Evolutionary conservation across 64 coral and sea anemone genomes (phyloP), one percentile per base, ranked within the genome.

Genomic region (Actinia equina): DNA sequence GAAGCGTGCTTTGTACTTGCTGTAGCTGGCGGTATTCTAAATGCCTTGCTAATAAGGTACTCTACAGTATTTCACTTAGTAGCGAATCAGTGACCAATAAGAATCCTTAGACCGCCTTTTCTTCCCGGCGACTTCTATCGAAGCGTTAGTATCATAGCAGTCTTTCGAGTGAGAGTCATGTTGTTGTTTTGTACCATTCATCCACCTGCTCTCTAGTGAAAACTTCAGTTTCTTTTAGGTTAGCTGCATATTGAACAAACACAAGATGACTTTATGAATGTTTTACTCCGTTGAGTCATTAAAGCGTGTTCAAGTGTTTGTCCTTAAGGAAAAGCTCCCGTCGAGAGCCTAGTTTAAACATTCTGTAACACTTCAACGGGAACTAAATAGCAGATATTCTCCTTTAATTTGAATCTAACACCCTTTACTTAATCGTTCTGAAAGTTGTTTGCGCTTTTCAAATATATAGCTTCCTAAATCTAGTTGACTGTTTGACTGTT

Each of bases 271-370:
- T 74, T 3, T 41, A 74, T 74, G 69, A 74, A 74, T 74, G 69
- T 26, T 74, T 74, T 11, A 74, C 12, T 41, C 22, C 7, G 26
- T 74, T 74, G 22, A 15, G 69, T 74, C 69, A 74, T 74, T 30
- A 74, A 74, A 12, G 25, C 30, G 41, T 14, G 69, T 74, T 74
- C 26, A 74, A 74, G 69, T 74, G 26, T 20, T 74, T 74, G 26
- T 74, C 25, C 69, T 74, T 74, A 12, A 74, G 69, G 69, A 37
- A n/a, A 13, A 25, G 69, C 69, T 74, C 69, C 69, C 69, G 69
- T 74, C 15, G 69, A 74, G 69, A 74, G 69, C 69, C 8, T n/a
- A 30, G 25, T 74, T 74, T 74, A 74, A 74, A 74, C 69, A 74
- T 74, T 74, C 69, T 74, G 7, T 41, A 74, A 74, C 69, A 74